Evolutionary conservation across 2,888 invertebrate genomes (phyloP).

Genomic region (Oscheius sp.): DNA sequence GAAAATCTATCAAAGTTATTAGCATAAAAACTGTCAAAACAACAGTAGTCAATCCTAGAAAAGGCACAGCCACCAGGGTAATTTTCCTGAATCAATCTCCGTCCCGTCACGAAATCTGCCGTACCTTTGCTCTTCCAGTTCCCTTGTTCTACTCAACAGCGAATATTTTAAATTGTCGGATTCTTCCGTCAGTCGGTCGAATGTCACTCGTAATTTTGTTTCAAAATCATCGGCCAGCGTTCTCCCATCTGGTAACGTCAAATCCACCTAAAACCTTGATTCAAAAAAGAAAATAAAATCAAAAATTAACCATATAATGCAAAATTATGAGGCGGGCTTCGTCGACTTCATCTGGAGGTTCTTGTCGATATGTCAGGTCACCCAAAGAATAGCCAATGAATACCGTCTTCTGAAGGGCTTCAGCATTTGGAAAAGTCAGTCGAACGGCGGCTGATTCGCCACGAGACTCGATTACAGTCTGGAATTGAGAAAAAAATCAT

Average conservation of each 20-base stretch:
- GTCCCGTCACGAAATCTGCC: not conserved
- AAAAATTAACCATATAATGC: constrained; percentile 66
- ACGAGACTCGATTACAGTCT: constrained; percentile 35
- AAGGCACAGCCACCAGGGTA: constrained; percentile 66
- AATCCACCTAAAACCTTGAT: constrained; percentile 52
- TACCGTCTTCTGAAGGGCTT: constrained; percentile 57
- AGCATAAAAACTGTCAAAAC: constrained; percentile 68
- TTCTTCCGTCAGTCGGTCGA: constrained; percentile 53
- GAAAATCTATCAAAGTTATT: constrained; percentile 62
- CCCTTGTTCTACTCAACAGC: constrained; percentile 61
- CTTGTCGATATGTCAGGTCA: constrained; percentile 46
- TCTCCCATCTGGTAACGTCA: constrained; percentile 53
- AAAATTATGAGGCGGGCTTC: constrained; percentile 63
- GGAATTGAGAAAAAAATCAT: too few species aligned
- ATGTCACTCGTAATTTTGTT: constrained; percentile 56
- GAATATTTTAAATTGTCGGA: constrained; percentile 61
- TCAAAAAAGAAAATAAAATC: not conserved
- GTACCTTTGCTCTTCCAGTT: constrained; percentile 67
- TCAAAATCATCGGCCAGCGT: constrained; percentile 62
- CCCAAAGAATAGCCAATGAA: constrained; percentile 64
- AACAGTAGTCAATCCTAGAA: constrained; percentile 62
- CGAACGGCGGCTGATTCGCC: constrained; percentile 41
- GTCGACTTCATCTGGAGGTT: constrained; percentile 41
- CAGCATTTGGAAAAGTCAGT: constrained; percentile 66
- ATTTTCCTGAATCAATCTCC: constrained; percentile 50